Evolutionary conservation across 2,888 invertebrate genomes (phyloP), one percentile per base, ranked within the genome.

Genomic region (Eustalomyia histrio): DNA sequence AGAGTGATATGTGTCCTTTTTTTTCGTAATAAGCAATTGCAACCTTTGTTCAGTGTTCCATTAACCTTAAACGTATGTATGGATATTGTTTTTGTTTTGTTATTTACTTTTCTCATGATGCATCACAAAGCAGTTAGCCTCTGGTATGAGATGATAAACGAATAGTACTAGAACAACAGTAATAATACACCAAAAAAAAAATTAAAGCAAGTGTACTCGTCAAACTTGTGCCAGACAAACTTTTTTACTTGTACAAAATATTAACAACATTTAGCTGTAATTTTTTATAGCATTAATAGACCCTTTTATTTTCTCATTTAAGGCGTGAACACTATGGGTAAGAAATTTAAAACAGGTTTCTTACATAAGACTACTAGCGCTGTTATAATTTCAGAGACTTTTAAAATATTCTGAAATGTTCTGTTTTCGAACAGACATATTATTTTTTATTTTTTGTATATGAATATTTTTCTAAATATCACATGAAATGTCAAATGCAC

Each of bases 1-100:
- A 14, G 83, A 84, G 84, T 86, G 87, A 84, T 86, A 85, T 84
- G 82, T 85, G 84, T 86, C 86, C 83, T 85, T 65, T 85, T 85
- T 39, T 83, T 83, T 80, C 83, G 85, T 29, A 84, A 69, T 61
- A 71, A 78, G 67, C 76, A 69, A 52, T 73, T 74, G 58, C 74
- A 78, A 63, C 60, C 76, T 81, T 67, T 57, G 55, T 12, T 69
- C 57, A 35, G 21, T 71, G 67, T 58, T 67, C 55, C 76, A 76
- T 78, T 74, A 81, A 69, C 76, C 65, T 67, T 67, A 75, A 81
- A 78, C 43, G 33, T 50, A 35, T 21, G 52, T 35, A 21, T 43
- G 60, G 18, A 33, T 35, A 43, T 58, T 16, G 8, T 55, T 64
- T 16, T 55, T 67, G 35, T 57, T 57, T 53, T 33, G 68, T 39